Conservation (phyloP, 2,797 vertebrate species). For the Mus spretus region DNA sequence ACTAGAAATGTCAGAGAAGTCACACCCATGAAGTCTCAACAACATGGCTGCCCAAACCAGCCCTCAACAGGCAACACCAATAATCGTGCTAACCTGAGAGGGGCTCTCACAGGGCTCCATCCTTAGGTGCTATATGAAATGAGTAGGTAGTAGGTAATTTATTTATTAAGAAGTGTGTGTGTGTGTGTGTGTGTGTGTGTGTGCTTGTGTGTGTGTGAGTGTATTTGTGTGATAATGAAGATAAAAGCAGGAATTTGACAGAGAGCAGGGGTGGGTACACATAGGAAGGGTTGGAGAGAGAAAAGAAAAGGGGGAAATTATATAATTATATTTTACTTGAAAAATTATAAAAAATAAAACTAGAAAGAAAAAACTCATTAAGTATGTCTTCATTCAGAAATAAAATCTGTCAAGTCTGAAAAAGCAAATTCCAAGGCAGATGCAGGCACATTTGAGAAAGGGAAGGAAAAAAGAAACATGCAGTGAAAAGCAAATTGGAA, state of each 20-base stretch:
- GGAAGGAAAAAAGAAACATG: not conserved
- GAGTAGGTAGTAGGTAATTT: not conserved
- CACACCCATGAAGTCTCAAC: too few species aligned
- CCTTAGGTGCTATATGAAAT: not conserved
- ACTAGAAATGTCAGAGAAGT: not conserved
- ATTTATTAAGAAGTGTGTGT: not conserved
- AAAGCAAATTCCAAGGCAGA: not conserved
- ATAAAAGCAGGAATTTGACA: not conserved
- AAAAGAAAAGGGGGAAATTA: not conserved
- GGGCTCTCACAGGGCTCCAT: not conserved
- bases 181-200: not conserved
- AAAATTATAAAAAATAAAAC: not conserved
- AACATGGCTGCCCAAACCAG: not conserved
- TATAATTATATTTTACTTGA: not conserved
- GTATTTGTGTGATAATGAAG: not conserved
- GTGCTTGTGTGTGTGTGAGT: not conserved
- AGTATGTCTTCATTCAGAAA: conserved; percentile 4
- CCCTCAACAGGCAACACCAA: not conserved
- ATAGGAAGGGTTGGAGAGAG: not conserved
- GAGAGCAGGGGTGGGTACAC: not conserved
- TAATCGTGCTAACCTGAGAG: not conserved
- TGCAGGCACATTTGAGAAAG: not conserved
- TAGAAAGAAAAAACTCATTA: not conserved
- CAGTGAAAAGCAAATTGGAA: not conserved
- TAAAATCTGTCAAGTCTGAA: not conserved